Evolutionary conservation across 2,888 invertebrate genomes (phyloP), one percentile per base, ranked within the genome.

Genomic region (Pheosia gnoma): DNA sequence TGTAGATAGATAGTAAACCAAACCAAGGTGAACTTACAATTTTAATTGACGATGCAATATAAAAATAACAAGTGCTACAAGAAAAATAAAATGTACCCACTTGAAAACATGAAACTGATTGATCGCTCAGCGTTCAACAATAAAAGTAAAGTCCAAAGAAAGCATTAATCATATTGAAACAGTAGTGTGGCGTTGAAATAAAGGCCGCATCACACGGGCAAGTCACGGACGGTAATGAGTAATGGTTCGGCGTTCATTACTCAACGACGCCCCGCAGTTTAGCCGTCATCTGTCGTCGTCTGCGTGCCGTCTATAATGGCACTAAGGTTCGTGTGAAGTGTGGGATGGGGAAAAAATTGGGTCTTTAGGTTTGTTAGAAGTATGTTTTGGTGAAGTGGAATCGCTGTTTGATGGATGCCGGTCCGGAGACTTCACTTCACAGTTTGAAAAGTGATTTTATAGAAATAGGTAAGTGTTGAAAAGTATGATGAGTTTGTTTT

Each of bases 201-300:
- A 88, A 84, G 82, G 84, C 81, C 68, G 72, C 77, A 81, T 82
- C 84, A 83, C 84, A 83, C 82, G 77, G 77, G 78, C 86, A 77
- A 86, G 85, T 87, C 87, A 87, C 84, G 80, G 80, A 75, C 72
- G 65, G 87, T 87, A 86, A 86, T 87, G 86, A 86, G 86, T 83
- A 84, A 85, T 86, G 84, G 80, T 77, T 73, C 72, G 77, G 67
- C 78, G 81, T 86, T 89, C 91, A 90, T 91, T 90, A 89, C 86
- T 90, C 90, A 88, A 78, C 67, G 81, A 83, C 88, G 82, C 85
- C 87, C 86, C 82, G 83, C 80, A 85, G 88, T 85, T 88, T 83
- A 85, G 82, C 80, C 82, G 85, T 88, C 86, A 87, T 88, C 88
- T 89, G 88, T 88, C 90, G 85, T 82, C 87, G 81, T 75, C 66